A percentile compares a stretch with the other conserved stretches of the same genome.
Evolutionary conservation across 1,140 invertebrate genomes (phyloP).

Genomic region (Thaumatotibia leucotreta): DNA sequence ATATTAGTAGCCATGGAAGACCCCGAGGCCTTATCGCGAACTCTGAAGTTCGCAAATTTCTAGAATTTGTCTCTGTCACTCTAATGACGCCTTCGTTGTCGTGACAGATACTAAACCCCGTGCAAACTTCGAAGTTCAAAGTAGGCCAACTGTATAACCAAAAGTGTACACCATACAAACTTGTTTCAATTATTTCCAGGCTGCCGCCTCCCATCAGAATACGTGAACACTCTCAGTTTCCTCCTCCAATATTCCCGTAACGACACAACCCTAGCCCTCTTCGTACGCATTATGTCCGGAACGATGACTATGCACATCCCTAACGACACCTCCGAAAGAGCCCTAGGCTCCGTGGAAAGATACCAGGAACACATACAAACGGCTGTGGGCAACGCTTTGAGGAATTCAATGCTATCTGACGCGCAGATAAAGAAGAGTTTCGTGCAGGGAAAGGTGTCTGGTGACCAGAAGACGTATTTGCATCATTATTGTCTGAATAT

Average conservation of each 20-base stretch:
- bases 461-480: constrained; percentile 58
- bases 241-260: constrained; percentile 75
- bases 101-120: too few relatives aligned
- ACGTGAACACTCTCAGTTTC: constrained; percentile 75
- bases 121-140: too few relatives aligned
- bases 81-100: too few relatives aligned
- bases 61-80: too few relatives aligned
- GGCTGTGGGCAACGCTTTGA: constrained; percentile 61
- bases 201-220: constrained; percentile 74
- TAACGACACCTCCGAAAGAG: constrained; percentile 49
- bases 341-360: constrained; percentile 48
- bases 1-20: too few relatives aligned
- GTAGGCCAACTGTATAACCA: too few relatives aligned
- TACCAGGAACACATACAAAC: constrained; percentile 59
- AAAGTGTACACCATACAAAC: too few relatives aligned
- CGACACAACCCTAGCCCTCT: constrained; percentile 72
- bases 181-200: constrained; percentile 52
- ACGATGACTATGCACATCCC: constrained; percentile 63
- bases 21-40: too few relatives aligned
- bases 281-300: constrained; percentile 75
- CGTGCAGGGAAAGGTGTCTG: constrained; percentile 33
- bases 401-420: constrained; percentile 59
- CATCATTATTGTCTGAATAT: constrained; percentile 68
- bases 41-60: too few relatives aligned
- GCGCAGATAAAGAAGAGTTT: constrained; percentile 57